Base-by-base conservation (phyloP, 2,113 vertebrate species). In the Alligator sinensis region DNA sequence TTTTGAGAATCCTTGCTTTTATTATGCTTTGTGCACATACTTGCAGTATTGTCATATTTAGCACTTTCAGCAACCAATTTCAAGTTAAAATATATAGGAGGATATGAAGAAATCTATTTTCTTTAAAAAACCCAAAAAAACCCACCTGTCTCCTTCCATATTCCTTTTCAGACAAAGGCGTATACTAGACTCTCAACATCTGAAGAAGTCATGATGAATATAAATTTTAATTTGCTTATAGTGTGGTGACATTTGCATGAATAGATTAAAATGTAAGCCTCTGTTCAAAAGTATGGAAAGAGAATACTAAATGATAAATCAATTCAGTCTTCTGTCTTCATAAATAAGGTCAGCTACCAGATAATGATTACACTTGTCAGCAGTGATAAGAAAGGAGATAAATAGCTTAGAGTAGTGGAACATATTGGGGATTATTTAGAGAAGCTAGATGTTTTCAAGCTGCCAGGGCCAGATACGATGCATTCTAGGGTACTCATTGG, bases 141-240 rank as follows among this genome's bases (percentile, higher is more conserved):
- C 1, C 3, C 2, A 78, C 54, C 93, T 34, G 34, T 34, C 88
- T 93, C 76, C 61, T 77, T 61, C n/a, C 64, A 28, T 72, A 84
- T 27, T 89, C 22, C 47, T 34, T 66, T 94, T 57, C 64, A 89
- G 94, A 72, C 61, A 80, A 66, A 27, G 38, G 17, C 74, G 86
- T 86, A 86, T 64, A 34, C 61, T 55, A 74, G 58, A 22, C 54
- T 90, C 27, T 77, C 30, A 82, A 19, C 28, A 55, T 55, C 80
- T 72, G 79, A 66, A 77, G 57, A 92, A 92, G 27, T 59, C n/a
- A 76, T 63, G 13, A 54, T 88, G 66, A 10, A 83, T 86, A 78
- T 63, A 83, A 82, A 86, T 92, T 28, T 54, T 95, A 58, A 82
- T 90, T 93, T 92, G 34, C 90, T 96, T 91, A 86, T 66, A 83